Evolutionary conservation across 2,888 invertebrate genomes (phyloP).

Genomic region (Hipparchia sbordonii): DNA sequence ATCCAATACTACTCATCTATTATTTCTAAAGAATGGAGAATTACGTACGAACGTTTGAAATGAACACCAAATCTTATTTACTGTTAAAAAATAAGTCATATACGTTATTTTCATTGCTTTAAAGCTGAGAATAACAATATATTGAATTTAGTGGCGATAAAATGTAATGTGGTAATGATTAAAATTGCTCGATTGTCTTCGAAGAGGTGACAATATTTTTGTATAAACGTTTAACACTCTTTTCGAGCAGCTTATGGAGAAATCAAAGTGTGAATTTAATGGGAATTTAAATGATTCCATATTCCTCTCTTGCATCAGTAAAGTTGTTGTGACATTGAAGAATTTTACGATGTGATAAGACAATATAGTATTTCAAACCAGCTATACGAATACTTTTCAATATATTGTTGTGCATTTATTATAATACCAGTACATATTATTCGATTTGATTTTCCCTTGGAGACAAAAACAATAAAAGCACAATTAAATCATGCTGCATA

Average conservation of each 20-base stretch:
- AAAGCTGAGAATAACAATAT: constrained; percentile 21
- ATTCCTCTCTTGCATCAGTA: constrained; percentile 47
- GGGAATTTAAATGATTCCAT: constrained; percentile 70
- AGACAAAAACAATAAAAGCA: no score
- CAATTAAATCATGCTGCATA: no score
- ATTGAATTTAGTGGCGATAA: constrained; percentile 9
- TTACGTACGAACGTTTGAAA: constrained; percentile 34
- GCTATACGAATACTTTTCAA: no score
- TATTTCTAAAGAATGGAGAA: constrained; percentile 55
- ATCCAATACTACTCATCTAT: constrained; percentile 52
- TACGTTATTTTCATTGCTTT: background rate
- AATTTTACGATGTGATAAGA: background rate
- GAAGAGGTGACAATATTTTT: constrained; percentile 78
- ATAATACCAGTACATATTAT: no score
- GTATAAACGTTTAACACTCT: constrained; percentile 63
- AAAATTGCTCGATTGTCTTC: constrained; percentile 73
- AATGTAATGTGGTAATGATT: constrained; percentile 44
- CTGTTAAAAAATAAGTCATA: background rate
- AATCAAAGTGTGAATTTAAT: constrained; percentile 61
- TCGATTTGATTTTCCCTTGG: no score
- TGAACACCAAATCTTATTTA: constrained; percentile 9
- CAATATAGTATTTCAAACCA: no score
- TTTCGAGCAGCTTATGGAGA: constrained; percentile 78
- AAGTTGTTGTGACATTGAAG: background rate
- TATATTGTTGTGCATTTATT: no score